Percentiles rank a stretch among this genome's conserved stretches.
Conservation (phyloP, 2,888 invertebrate species). For the Pammene aurita region DNA sequence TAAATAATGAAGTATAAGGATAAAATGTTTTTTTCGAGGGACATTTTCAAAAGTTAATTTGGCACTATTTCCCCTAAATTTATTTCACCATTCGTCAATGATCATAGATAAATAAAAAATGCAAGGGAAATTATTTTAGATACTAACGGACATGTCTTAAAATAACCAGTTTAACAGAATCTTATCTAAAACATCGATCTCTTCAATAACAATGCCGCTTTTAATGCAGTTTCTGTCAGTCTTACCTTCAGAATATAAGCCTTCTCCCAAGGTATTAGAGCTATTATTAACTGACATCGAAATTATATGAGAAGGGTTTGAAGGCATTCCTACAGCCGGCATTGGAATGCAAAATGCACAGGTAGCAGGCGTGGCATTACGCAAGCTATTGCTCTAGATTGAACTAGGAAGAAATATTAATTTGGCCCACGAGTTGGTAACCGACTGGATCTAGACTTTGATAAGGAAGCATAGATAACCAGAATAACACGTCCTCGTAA, state of each 20-base stretch:
- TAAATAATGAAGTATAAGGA: too few species aligned
- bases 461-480: slow-evolving; percentile 27
- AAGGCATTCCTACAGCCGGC: slow-evolving; percentile 18
- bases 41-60: too few species aligned
- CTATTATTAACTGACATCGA: background rate
- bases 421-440: slow-evolving; percentile 24
- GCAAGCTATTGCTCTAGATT: slow-evolving; percentile 36
- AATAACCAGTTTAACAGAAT: background rate
- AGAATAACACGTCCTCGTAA: slow-evolving; percentile 15
- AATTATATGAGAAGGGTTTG: slow-evolving; percentile 11
- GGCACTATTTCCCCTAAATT: too few species aligned
- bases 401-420: slow-evolving; percentile 39
- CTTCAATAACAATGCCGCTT: background rate
- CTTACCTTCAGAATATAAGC: background rate
- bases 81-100: too few species aligned
- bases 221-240: background rate
- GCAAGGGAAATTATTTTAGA: too few species aligned
- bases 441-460: slow-evolving; percentile 26
- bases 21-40: too few species aligned
- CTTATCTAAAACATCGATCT: slow-evolving; percentile 8
- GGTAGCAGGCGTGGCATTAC: slow-evolving; percentile 40
- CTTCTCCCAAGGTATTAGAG: background rate
- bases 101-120: too few species aligned
- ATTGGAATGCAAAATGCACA: slow-evolving; percentile 39
- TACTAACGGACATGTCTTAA: too few species aligned